Percentiles rank a stretch among this genome's conserved stretches.
phyloP scores from a whole-genome alignment of 2,888 invertebrate species.

The Lepidonotus clava region DNA sequence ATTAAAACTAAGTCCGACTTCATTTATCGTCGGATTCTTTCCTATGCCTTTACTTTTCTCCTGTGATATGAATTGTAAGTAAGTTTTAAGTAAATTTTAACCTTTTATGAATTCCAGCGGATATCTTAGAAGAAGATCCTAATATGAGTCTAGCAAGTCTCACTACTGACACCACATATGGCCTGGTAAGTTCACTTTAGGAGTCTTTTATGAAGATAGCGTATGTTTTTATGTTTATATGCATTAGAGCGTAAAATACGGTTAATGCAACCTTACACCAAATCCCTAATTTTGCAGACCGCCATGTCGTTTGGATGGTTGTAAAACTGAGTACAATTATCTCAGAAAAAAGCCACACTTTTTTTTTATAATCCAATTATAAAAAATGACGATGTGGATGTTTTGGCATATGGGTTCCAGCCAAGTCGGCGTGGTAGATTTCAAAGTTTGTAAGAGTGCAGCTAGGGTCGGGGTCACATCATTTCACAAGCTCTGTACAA shows the following conservation, averaged over 20 bases:
- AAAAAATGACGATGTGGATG: too few species aligned
- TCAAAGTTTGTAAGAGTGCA: too few species aligned
- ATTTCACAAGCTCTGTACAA: too few species aligned
- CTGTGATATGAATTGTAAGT: not conserved
- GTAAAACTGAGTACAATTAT: not conserved
- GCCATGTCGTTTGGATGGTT: not conserved
- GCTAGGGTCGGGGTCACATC: too few species aligned
- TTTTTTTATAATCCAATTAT: not conserved
- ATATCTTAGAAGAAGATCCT: not conserved
- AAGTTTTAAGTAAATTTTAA: not conserved
- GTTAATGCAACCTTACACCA: not conserved
- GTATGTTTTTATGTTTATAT: not conserved
- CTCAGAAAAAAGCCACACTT: not conserved
- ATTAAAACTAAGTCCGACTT: too few species aligned
- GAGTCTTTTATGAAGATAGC: not conserved
- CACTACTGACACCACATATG: not conserved
- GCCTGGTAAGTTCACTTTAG: not conserved
- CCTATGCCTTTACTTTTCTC: not conserved
- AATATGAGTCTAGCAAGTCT: constrained; percentile 27
- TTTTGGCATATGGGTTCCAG: too few species aligned
- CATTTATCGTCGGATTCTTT: not conserved
- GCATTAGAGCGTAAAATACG: not conserved
- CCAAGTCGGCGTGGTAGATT: too few species aligned
- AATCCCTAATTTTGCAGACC: too few species aligned
- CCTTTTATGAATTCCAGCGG: not conserved